phyloP scores from a whole-genome alignment of 2,113 vertebrate genomes.

The Hemichromis elongatus region DNA sequence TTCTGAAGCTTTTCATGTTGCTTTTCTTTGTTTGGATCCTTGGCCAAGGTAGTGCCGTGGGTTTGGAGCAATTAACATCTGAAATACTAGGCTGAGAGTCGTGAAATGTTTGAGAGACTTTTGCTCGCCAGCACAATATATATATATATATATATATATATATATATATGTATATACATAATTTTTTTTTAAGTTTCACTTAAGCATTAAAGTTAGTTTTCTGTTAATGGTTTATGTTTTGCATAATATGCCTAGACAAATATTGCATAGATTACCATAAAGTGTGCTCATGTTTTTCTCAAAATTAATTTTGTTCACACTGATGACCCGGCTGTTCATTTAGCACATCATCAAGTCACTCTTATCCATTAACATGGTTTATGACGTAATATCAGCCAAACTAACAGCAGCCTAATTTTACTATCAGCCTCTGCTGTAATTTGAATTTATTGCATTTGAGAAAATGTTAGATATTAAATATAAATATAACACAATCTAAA shows the following conservation, averaged over 20 bases:
- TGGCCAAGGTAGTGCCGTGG: not conserved
- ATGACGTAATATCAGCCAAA: not conserved
- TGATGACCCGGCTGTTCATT: not conserved
- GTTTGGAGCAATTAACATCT: not conserved
- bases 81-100: not conserved
- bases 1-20: not conserved
- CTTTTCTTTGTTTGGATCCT: not conserved
- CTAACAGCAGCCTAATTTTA: not conserved
- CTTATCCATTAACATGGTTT: not conserved
- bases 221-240: not conserved
- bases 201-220: not conserved
- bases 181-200: not conserved
- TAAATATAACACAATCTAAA: not conserved
- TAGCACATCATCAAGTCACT: not conserved
- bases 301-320: not conserved
- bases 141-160: too few species aligned
- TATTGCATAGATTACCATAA: not conserved
- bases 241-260: not conserved
- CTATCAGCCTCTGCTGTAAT: not conserved
- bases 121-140: not conserved
- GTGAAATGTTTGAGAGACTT: not conserved
- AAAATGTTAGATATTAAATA: not conserved
- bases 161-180: too few species aligned
- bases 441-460: not conserved
- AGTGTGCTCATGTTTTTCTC: not conserved